These are phyloP conservation scores for Tragelaphus strepsiceros DNA, from an alignment of 2,113 vertebrate species.

Conservation along the genomic window DNA sequence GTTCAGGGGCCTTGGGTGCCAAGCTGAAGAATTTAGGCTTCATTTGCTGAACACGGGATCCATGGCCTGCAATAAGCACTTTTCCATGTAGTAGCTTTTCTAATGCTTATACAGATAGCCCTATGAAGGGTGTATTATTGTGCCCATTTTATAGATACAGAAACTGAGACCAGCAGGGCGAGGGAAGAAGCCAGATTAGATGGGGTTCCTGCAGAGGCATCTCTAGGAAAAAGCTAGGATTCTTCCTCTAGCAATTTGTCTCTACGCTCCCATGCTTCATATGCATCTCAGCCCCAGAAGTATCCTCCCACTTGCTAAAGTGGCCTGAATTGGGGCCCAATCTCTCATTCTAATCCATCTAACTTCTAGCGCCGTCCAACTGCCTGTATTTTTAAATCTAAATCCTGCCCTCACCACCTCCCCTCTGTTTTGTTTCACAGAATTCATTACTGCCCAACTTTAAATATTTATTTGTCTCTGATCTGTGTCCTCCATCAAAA, in stretches of 20 bases:
- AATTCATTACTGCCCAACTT: not conserved
- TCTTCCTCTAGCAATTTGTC: not conserved
- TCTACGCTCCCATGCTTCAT: not conserved
- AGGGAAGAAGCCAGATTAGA: not conserved
- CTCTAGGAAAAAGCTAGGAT: not conserved
- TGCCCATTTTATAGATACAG: not conserved
- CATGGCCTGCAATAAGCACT: fast-evolving
- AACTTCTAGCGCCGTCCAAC: not conserved
- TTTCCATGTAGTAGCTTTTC: not conserved
- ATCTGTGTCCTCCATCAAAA: not conserved
- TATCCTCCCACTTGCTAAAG: not conserved
- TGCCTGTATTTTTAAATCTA: not conserved
- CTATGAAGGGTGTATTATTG: not conserved
- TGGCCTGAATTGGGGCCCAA: not conserved
- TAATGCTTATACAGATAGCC: not conserved
- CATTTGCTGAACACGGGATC: not conserved
- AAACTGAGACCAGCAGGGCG: not conserved
- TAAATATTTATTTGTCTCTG: not conserved
- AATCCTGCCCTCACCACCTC: fast-evolving
- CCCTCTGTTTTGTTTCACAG: not conserved
- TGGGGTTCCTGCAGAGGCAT: not conserved
- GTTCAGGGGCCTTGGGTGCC: not conserved
- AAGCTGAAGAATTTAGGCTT: not conserved
- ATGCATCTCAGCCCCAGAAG: not conserved
- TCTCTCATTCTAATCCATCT: not conserved